Evolutionary conservation across 2,797 vertebrate species (phyloP), one percentile per base, ranked within the genome.

Genomic region (Ceryle rudis): DNA sequence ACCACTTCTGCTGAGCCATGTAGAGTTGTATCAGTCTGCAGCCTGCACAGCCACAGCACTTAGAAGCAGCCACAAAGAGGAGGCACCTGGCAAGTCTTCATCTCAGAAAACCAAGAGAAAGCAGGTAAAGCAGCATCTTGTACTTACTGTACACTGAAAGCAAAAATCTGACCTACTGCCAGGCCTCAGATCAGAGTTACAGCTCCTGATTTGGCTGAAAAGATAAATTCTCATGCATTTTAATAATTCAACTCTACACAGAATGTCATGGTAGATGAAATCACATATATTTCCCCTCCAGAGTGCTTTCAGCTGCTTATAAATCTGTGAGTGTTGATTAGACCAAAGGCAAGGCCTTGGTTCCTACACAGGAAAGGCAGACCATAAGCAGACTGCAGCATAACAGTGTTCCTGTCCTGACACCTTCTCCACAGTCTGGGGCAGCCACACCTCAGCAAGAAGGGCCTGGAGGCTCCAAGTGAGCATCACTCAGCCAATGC

Each of bases 121-220:
- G 67, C 74, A 90, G 80, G 66, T 77, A 42, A 49, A 83, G 44
- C 6, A 3, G 77, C 8, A 26, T 49, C 71, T 70, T 87, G 33
- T 72, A 86, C 47, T 66, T 65, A 73, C 18, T 60, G 46, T 66
- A 73, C 46, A 41, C 51, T 37, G 62, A 90, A 93, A 96, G 54
- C 46, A 91, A 93, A 87, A 87, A 69, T 15, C 47, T 89, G 41
- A 94, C 39, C 2, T 26, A 58, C 28, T 85, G 57, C 39, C 69
- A 93, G 75, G 67, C 29, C 72, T 92, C 41, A 72, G 67, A 73
- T 81, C 71, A 93, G 71, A 93, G 61, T 57, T 67, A 62, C 87
- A 93, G 65, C 67, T 92, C 84, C 78, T 61, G 26, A 15, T 90
- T 82, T 92, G 89, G 65, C 47, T 96, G 77, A 78, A 80, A 90